These are phyloP conservation scores for Phoenicopterus ruber DNA, from an alignment of 2,113 vertebrate species.

Conservation along the genomic window DNA sequence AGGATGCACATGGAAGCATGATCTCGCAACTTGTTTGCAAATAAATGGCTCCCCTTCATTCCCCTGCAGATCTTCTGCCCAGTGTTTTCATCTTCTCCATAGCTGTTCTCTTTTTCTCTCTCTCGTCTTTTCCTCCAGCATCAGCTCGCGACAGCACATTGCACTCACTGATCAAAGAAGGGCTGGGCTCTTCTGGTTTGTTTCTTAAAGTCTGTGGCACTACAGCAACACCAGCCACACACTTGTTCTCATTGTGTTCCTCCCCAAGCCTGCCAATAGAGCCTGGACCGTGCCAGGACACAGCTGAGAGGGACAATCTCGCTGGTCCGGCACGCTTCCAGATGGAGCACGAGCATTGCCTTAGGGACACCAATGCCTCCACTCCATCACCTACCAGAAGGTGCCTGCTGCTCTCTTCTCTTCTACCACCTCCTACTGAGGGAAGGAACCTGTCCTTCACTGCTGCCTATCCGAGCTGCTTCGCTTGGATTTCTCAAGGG, in stretches of 20 bases:
- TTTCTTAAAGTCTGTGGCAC: not conserved
- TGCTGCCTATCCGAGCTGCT: not conserved
- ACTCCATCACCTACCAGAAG: not conserved
- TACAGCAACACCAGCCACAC: not conserved
- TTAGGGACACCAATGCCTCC: not conserved
- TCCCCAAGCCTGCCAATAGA: not conserved
- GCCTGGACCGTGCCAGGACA: not conserved
- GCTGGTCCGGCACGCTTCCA: not conserved
- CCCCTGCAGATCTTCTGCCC: not conserved
- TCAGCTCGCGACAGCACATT: conserved; percentile 13
- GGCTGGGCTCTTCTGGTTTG: not conserved
- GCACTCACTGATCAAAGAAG: not conserved
- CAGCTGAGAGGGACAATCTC: not conserved
- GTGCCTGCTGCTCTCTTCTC: not conserved
- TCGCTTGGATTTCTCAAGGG: not conserved
- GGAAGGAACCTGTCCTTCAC: not conserved
- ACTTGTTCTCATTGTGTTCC: not conserved
- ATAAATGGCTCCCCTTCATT: not conserved
- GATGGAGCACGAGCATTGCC: not conserved
- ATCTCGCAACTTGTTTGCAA: not conserved
- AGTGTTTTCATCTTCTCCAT: not conserved
- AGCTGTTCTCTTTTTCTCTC: not conserved
- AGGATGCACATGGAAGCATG: not conserved
- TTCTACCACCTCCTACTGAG: not conserved
- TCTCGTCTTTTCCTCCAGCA: not conserved